Evolutionary conservation across 1,140 invertebrate genomes (phyloP).

Genomic region (Aphelenchoides avenae): DNA sequence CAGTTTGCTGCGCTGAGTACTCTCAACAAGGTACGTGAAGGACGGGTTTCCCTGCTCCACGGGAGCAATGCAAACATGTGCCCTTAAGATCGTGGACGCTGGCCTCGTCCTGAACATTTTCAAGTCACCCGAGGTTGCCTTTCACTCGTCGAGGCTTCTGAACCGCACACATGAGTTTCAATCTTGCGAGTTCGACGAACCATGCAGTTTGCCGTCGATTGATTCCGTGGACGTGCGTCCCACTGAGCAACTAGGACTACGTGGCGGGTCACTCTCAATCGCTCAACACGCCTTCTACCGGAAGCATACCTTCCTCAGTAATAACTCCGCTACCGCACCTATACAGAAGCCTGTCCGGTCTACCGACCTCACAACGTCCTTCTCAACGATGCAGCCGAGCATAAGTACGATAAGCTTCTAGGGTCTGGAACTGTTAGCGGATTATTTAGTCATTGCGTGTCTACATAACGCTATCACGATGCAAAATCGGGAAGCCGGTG

Average conservation of each 20-base stretch:
- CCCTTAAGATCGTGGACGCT: slow-evolving; percentile 53
- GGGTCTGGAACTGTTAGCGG: neutral
- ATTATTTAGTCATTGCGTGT: slow-evolving; percentile 64
- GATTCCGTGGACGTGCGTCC: slow-evolving; percentile 14
- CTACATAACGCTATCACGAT: slow-evolving; percentile 70
- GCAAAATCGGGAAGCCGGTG: slow-evolving; percentile 68
- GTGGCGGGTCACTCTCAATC: slow-evolving; percentile 15
- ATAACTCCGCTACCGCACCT: neutral
- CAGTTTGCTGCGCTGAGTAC: slow-evolving; percentile 57
- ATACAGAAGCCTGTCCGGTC: slow-evolving; percentile 7
- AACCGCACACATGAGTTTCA: slow-evolving; percentile 56
- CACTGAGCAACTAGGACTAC: slow-evolving; percentile 4
- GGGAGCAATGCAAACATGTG: neutral
- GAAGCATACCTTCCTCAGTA: slow-evolving; percentile 25
- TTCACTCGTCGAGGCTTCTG: slow-evolving; percentile 56
- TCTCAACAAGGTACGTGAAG: slow-evolving; percentile 46
- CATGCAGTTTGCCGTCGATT: too few relatives aligned
- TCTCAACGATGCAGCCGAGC: slow-evolving; percentile 49
- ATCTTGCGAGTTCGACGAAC: slow-evolving; percentile 37
- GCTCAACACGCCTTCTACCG: slow-evolving; percentile 36
- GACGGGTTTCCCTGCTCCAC: neutral
- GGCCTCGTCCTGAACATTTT: slow-evolving; percentile 53
- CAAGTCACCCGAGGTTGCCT: slow-evolving; percentile 45
- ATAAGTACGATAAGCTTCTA: slow-evolving; percentile 31
- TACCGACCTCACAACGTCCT: slow-evolving; percentile 42